These are phyloP conservation scores for Nibea albiflora DNA, from an alignment of 2,113 vertebrate genomes.

Conservation along the genomic window DNA sequence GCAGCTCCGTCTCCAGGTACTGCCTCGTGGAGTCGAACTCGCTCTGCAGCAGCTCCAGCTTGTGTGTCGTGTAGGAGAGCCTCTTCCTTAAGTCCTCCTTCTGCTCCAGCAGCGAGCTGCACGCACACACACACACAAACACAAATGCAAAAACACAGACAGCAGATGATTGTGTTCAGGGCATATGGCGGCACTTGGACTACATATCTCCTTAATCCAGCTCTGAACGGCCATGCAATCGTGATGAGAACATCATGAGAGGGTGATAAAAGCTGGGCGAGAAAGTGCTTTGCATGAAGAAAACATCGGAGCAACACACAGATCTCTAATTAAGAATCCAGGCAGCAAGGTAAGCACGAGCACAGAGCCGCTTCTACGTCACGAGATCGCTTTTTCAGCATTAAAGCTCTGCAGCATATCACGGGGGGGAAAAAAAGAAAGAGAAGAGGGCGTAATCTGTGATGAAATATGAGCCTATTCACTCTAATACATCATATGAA, in stretches of 20 bases:
- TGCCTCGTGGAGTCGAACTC: conserved; percentile 96
- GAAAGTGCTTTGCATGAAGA: conserved; percentile 53
- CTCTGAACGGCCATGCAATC: conserved; percentile 55
- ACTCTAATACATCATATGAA: conserved; percentile 73
- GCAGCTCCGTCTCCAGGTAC: conserved; percentile 95
- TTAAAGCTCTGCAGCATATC: conserved; percentile 47
- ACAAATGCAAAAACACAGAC: conserved; percentile 31
- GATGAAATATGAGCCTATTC: conserved; percentile 70
- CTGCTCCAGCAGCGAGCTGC: conserved; percentile 93
- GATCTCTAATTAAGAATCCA: conserved; percentile 49
- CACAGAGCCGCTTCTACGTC: conserved; percentile 9
- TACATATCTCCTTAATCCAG: conserved; percentile 46
- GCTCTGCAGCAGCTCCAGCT: conserved; percentile 93
- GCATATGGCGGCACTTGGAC: background rate
- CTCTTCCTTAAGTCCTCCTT: conserved; percentile 95
- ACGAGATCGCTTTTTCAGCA: conserved; percentile 9
- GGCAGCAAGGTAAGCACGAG: conserved; percentile 6
- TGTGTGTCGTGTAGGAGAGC: conserved; percentile 92
- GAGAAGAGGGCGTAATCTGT: conserved; percentile 41
- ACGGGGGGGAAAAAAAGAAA: background rate
- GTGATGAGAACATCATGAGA: conserved; percentile 61
- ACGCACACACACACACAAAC: conserved; percentile 35
- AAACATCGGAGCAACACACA: conserved; percentile 53
- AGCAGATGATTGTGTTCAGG: conserved; percentile 38
- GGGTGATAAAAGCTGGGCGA: conserved; percentile 49